These are phyloP conservation scores for Danio albolineatus DNA, from an alignment of 2,797 vertebrate species.

Conservation along the genomic window DNA sequence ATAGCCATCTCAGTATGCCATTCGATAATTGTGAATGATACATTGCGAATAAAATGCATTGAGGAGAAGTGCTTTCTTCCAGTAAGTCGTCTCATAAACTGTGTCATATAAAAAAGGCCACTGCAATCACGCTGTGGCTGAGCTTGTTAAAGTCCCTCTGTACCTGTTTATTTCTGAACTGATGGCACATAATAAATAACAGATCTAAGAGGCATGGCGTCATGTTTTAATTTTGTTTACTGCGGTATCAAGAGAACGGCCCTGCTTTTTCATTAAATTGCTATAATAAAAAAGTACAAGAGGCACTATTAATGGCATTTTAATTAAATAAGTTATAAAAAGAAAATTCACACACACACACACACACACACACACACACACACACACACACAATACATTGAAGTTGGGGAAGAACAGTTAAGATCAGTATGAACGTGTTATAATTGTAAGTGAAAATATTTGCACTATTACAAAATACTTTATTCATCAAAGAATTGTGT, in stretches of 20 bases:
- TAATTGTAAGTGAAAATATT: too few relatives aligned
- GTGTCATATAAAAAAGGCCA: constrained; percentile 4
- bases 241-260: not conserved
- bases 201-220: not conserved
- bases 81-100: constrained; percentile 31
- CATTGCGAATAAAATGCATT: constrained; percentile 8
- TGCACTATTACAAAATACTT: too few relatives aligned
- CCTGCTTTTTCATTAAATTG: not conserved
- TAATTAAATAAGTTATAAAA: constrained; percentile 9
- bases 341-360: too few relatives aligned
- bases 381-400: not conserved
- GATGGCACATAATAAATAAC: constrained; percentile 18
- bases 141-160: constrained; percentile 33
- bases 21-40: constrained; percentile 45
- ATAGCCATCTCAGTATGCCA: constrained; percentile 35
- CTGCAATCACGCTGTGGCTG: constrained; percentile 7
- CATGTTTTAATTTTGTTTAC: constrained; percentile 32
- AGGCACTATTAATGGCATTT: constrained; percentile 1
- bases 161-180: constrained; percentile 23
- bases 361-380: too few relatives aligned
- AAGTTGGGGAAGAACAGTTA: too few relatives aligned
- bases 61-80: constrained; percentile 27
- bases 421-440: too few relatives aligned
- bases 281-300: not conserved
- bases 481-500: too few relatives aligned